Conservation (phyloP, 2,888 invertebrate species). For the Drosophila borborema region DNA sequence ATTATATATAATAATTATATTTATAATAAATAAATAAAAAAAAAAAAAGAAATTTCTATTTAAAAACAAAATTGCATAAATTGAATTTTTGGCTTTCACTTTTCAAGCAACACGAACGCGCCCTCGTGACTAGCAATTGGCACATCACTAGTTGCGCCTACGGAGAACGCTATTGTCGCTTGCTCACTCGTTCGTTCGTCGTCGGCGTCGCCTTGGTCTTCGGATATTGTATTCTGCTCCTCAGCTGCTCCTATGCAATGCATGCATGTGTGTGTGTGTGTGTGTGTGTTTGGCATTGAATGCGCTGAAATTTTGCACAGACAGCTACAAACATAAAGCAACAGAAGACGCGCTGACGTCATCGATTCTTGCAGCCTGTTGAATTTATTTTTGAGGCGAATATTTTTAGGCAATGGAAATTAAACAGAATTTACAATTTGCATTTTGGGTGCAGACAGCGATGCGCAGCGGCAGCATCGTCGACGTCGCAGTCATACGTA, state of each 20-base stretch:
- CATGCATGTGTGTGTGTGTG: constrained; percentile 1
- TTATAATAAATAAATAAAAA: background rate
- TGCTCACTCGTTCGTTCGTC: background rate
- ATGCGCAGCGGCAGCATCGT: constrained; percentile 27
- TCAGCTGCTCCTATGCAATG: constrained; percentile 14
- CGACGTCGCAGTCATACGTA: constrained; percentile 9
- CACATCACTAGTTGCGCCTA: constrained; percentile 33
- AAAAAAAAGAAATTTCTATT: too few species aligned
- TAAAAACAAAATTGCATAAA: background rate
- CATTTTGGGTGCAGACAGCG: constrained; percentile 44
- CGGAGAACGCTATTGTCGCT: background rate
- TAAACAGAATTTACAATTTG: constrained; percentile 47
- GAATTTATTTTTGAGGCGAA: constrained; percentile 45
- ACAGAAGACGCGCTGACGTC: constrained; percentile 46
- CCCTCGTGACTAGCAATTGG: constrained; percentile 16
- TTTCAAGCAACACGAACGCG: constrained; percentile 1
- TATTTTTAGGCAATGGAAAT: constrained; percentile 46
- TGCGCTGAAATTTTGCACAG: constrained; percentile 62
- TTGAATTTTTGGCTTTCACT: constrained; percentile 5
- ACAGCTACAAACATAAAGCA: constrained; percentile 21
- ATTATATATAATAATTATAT: background rate
- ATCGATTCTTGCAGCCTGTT: constrained; percentile 45
- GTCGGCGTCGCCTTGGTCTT: constrained; percentile 8
- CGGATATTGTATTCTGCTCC: constrained; percentile 15
- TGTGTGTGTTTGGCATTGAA: constrained; percentile 61